Conservation (phyloP, 2,113 vertebrate species). For the Regulus satrapa region DNA sequence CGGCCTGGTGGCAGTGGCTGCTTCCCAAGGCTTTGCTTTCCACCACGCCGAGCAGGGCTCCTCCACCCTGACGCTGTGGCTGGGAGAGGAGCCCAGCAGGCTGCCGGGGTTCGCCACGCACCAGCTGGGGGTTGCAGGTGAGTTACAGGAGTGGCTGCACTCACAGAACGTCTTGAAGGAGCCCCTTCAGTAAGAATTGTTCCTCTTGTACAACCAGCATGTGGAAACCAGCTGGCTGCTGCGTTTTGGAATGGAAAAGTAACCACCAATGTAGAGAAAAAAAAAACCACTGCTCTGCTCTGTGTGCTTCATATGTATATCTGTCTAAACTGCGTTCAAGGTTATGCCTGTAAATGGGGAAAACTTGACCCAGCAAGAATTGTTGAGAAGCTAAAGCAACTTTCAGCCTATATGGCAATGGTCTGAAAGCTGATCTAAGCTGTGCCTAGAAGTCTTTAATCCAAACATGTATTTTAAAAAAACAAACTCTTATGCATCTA, state of each 20-base stretch:
- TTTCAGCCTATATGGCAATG: neutral
- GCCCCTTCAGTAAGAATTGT: neutral
- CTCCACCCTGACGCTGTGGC: constrained; percentile 81
- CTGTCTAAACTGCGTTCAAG: neutral
- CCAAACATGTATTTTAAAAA: neutral
- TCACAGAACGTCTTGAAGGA: neutral
- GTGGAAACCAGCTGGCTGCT: fast-evolving
- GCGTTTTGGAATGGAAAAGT: neutral
- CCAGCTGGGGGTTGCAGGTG: constrained; percentile 93
- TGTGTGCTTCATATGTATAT: neutral
- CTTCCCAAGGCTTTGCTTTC: constrained; percentile 84
- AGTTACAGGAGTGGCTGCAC: neutral
- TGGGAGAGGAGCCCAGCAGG: constrained; percentile 79
- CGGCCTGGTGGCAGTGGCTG: constrained; percentile 71
- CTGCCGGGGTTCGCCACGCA: constrained; percentile 86
- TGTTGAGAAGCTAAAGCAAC: neutral
- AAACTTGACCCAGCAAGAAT: neutral
- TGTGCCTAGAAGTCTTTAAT: neutral
- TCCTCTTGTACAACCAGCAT: neutral
- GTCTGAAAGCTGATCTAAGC: neutral
- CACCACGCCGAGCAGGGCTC: constrained; percentile 80
- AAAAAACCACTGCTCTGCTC: neutral
- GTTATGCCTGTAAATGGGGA: neutral
- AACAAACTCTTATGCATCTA: neutral
- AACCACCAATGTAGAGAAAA: fast-evolving